phyloP scores from a whole-genome alignment of 1,140 invertebrate genomes.

The Grapholita molesta region DNA sequence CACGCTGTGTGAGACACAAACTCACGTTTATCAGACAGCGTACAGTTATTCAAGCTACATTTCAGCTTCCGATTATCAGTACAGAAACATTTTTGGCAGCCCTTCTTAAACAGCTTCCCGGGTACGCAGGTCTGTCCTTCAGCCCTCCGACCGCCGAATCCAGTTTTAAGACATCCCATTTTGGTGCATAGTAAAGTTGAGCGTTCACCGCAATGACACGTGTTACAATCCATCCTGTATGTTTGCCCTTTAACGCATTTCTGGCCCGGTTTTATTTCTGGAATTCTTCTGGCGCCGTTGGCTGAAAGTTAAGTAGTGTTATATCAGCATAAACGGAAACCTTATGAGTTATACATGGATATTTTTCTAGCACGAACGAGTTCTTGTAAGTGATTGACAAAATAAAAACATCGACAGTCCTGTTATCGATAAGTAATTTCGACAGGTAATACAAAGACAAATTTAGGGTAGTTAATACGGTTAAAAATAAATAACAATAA shows the following conservation, averaged over 20 bases:
- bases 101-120: slow-evolving; percentile 40
- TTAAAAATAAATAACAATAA: no score
- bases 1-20: not conserved
- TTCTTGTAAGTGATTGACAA: no score
- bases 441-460: no score
- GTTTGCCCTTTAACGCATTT: slow-evolving; percentile 52
- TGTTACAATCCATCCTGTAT: slow-evolving; percentile 69
- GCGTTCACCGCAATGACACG: slow-evolving; percentile 53
- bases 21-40: not conserved
- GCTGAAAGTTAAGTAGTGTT: not conserved
- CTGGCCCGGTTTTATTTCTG: slow-evolving; percentile 37
- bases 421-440: no score
- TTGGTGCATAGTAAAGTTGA: slow-evolving; percentile 62
- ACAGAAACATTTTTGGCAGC: slow-evolving; percentile 48
- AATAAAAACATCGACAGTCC: no score
- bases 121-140: slow-evolving; percentile 16
- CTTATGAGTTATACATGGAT: no score
- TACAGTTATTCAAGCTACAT: slow-evolving; percentile 32
- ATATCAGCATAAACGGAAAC: no score
- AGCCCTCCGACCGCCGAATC: not conserved
- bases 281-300: not conserved
- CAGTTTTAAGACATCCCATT: slow-evolving; percentile 29
- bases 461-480: no score
- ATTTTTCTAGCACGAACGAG: no score
- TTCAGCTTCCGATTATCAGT: slow-evolving; percentile 19